These are phyloP conservation scores for Urocynchramus pylzowi DNA, from an alignment of 2,113 vertebrate species.

Conservation along the genomic window DNA sequence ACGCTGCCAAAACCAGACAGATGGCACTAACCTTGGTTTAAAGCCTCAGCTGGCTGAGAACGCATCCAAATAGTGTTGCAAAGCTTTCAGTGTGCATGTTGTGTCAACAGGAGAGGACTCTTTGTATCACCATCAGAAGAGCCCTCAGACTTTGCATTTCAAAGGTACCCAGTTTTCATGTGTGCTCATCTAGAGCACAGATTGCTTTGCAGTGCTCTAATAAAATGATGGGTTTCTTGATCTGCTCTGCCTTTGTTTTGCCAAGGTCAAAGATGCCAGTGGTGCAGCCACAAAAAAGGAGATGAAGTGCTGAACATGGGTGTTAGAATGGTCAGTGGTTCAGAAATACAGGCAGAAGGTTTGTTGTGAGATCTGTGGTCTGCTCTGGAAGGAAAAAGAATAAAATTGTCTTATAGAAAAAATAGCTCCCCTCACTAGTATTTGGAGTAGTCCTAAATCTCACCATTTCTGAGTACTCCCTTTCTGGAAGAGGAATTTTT, in stretches of 20 bases:
- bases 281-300: neutral
- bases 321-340: neutral
- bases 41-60: slow-evolving; percentile 14
- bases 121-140: neutral
- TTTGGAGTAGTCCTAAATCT: neutral
- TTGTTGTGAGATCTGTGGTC: neutral
- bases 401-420: neutral
- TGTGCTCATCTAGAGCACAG: neutral
- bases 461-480: neutral
- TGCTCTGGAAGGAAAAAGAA: neutral
- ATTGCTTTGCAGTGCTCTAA: neutral
- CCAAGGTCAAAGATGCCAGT: neutral
- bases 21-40: slow-evolving; percentile 41
- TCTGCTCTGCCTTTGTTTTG: neutral
- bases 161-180: neutral
- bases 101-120: neutral
- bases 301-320: neutral
- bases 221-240: neutral
- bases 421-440: neutral
- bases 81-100: neutral
- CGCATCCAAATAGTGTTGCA: neutral
- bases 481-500: neutral
- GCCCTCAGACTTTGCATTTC: neutral
- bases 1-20: slow-evolving; percentile 39
- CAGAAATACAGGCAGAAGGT: neutral